Percentiles rank a stretch among this genome's conserved stretches.
Evolutionary conservation across 2,888 invertebrate species (phyloP).

Genomic region (Philereme transversata): DNA sequence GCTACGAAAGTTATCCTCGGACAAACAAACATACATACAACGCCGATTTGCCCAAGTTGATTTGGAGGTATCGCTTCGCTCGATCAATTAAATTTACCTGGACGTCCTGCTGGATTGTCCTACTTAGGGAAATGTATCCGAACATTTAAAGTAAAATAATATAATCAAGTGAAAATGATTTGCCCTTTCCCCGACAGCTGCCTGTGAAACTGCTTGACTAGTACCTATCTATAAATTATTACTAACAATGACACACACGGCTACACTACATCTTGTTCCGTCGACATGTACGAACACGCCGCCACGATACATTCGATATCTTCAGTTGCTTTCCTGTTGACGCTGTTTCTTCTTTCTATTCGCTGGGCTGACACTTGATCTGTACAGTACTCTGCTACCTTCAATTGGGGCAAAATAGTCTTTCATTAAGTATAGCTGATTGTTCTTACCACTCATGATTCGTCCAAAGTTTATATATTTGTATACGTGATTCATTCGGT

Average conservation of each 20-base stretch:
- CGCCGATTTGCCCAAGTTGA: too few relatives aligned
- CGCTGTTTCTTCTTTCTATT: constrained; percentile 34
- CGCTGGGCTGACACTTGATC: constrained; percentile 36
- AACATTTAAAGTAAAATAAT: too few relatives aligned
- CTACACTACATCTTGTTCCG: constrained; percentile 42
- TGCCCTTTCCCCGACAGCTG: constrained; percentile 40
- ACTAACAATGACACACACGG: constrained; percentile 44
- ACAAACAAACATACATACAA: too few relatives aligned
- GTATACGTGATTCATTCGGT: not conserved
- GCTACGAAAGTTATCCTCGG: too few relatives aligned
- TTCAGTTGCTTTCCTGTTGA: constrained; percentile 35
- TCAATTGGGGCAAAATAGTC: constrained; percentile 35
- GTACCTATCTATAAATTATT: constrained; percentile 30
- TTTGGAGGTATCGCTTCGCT: too few relatives aligned
- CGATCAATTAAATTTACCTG: too few relatives aligned
- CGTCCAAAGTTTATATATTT: too few relatives aligned
- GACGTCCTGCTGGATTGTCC: too few relatives aligned
- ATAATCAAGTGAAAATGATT: constrained; percentile 26
- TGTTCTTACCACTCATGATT: too few relatives aligned
- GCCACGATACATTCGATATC: constrained; percentile 37
- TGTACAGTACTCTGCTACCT: constrained; percentile 27
- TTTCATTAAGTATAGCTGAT: not conserved
- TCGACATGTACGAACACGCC: constrained; percentile 42
- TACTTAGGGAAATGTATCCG: too few relatives aligned
- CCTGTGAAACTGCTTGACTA: constrained; percentile 46